A percentile compares a stretch with the other conserved stretches of the same genome.
Conservation (phyloP, 2,888 invertebrate species). For the Volucella inflata region DNA sequence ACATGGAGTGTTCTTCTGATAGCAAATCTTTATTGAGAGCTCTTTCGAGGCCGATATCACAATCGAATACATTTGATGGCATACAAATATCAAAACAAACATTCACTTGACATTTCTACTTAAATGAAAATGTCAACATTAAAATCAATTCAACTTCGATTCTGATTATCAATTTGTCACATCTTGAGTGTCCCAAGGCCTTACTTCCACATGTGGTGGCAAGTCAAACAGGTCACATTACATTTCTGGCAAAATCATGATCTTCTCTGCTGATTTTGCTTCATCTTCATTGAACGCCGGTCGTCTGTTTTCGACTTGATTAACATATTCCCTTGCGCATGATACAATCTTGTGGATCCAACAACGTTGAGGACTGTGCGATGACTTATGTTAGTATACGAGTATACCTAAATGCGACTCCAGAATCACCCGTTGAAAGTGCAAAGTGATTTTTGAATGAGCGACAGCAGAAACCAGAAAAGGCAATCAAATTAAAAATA, state of each 20-base stretch:
- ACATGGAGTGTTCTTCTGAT: too few relatives aligned
- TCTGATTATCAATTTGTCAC: too few relatives aligned
- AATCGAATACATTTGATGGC: too few relatives aligned
- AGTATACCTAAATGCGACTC: neutral
- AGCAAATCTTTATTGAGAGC: too few relatives aligned
- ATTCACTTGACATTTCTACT: too few relatives aligned
- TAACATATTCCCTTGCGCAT: slow-evolving; percentile 36
- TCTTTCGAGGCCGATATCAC: too few relatives aligned
- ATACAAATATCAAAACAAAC: too few relatives aligned
- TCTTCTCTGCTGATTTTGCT: neutral
- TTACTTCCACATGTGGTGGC: too few relatives aligned
- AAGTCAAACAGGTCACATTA: too few relatives aligned
- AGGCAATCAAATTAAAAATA: slow-evolving; percentile 37
- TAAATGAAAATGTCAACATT: too few relatives aligned
- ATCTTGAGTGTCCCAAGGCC: too few relatives aligned
- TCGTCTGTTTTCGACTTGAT: slow-evolving; percentile 31
- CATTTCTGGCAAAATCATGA: neutral
- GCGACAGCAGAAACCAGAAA: slow-evolving; percentile 10
- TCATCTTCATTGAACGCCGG: neutral
- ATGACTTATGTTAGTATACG: slow-evolving; percentile 1
- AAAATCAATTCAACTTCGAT: too few relatives aligned
- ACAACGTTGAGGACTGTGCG: neutral
- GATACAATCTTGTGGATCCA: neutral
- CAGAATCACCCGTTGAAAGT: slow-evolving; percentile 43
- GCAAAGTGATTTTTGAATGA: slow-evolving; percentile 31